Evolutionary conservation across 2,888 invertebrate species (phyloP), one percentile per base, ranked within the genome.

Genomic region (Strigamia transsilvanica): DNA sequence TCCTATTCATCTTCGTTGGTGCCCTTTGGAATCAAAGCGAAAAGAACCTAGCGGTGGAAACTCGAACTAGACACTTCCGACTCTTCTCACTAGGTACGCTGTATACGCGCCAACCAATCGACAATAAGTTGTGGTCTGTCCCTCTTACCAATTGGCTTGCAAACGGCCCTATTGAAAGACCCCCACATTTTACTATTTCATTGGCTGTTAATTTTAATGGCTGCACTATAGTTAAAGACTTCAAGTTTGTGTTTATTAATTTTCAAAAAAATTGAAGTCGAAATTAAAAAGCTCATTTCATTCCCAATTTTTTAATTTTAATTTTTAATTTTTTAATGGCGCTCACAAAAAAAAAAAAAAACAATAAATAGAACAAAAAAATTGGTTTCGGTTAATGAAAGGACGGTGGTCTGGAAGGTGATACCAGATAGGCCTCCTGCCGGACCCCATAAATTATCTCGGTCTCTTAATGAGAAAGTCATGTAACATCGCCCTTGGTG

Each of bases 401-500:
- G 73, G 32, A 73, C 13, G 12, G 73, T 73, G 27, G 73, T 73
- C 73, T 73, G 32, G n/a, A 27, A 73, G 73, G 73, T 73, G 73
- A 73, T 32, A 32, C 32, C 6, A 73, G 32, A 21, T 34, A 21
- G 79, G 38, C 80, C 80, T 46, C 80, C 80, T 51, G 80, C 80
- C 32, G 56, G 21, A n/a, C 34, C 66, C 66, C 18, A 81, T 81
- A 81, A 81, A 81, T 81, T 81, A 66, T 66, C 66, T 81, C 41
- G 61, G 38, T 32, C 42, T 81, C 81, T 81, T 81, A 81, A 81
- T 81, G 81, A 81, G 81, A 81, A 81, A 81, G 81, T 42, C 81
- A 38, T 81, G 66, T 61, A 66, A 27, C 34, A 61, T 81, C 81
- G 66, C 81, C 66, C 81, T 66, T 66, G 81, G 81, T 81, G 81